A percentile compares a stretch with the other conserved stretches of the same genome.
Conservation (phyloP, 2,888 invertebrate species). For the Torymus aiolomorphi region DNA sequence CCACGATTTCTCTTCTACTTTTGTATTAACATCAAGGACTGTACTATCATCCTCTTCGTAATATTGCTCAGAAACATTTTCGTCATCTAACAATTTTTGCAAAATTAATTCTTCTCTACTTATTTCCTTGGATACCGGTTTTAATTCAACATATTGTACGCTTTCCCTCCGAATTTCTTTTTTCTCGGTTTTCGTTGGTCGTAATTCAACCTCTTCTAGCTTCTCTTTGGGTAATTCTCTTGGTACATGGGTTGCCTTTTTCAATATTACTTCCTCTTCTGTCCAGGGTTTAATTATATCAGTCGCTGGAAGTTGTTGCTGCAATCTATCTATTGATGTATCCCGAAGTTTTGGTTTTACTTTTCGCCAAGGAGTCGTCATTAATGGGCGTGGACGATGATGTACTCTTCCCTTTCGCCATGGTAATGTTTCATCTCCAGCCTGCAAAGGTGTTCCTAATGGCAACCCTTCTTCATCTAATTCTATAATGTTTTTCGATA, state of each 20-base stretch:
- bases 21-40: constrained; percentile 48
- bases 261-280: constrained; percentile 71
- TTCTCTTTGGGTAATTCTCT: constrained; percentile 68
- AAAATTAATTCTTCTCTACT: constrained; percentile 57
- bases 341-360: constrained; percentile 64
- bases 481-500: too few species aligned
- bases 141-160: constrained; percentile 65
- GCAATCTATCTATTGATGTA: constrained; percentile 67
- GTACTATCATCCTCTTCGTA: constrained; percentile 65
- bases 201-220: constrained; percentile 68
- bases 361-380: constrained; percentile 69
- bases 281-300: constrained; percentile 71
- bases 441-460: constrained; percentile 71
- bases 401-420: constrained; percentile 75
- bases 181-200: constrained; percentile 78
- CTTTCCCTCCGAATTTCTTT: constrained; percentile 65
- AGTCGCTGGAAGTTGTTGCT: constrained; percentile 51
- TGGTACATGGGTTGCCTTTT: constrained; percentile 68
- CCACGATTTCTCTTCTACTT: constrained; percentile 57
- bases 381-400: constrained; percentile 63
- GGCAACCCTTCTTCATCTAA: constrained; percentile 76
- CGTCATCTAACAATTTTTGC: constrained; percentile 57
- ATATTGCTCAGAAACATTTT: constrained; percentile 58
- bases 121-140: constrained; percentile 62
- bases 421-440: constrained; percentile 77